Evolutionary conservation across 2,113 vertebrate species (phyloP).

Genomic region (Ageneiosus marmoratus): DNA sequence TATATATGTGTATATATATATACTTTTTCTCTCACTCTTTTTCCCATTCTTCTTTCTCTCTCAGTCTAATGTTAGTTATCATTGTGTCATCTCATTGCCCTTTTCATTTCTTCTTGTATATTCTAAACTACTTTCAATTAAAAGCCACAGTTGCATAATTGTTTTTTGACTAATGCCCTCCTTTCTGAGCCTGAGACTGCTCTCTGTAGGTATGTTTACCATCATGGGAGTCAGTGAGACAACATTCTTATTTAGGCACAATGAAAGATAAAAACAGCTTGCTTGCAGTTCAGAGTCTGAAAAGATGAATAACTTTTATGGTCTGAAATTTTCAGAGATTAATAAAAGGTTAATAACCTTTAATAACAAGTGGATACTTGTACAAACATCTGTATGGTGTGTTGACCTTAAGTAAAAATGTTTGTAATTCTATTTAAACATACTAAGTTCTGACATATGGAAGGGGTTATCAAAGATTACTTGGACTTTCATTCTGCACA

Average conservation of each 20-base stretch:
- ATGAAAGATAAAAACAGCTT: neutral
- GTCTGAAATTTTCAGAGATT: too few relatives aligned
- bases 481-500: slow-evolving; percentile 6
- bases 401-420: neutral
- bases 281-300: neutral
- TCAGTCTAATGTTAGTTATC: neutral
- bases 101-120: neutral
- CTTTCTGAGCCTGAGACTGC: slow-evolving; percentile 1
- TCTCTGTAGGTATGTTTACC: neutral
- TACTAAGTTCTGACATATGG: neutral
- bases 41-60: neutral
- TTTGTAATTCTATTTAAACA: neutral
- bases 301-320: neutral
- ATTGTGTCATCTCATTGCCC: neutral
- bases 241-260: neutral
- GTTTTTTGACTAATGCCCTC: slow-evolving; percentile 19
- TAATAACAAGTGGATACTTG: too few relatives aligned
- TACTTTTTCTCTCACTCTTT: neutral
- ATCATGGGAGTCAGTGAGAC: neutral
- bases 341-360: too few relatives aligned
- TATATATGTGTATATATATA: too few relatives aligned
- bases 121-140: slow-evolving; percentile 43
- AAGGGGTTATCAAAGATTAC: neutral
- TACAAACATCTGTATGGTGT: neutral
- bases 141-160: slow-evolving; percentile 39